A percentile compares a stretch with the other conserved stretches of the same genome.
Conservation (phyloP, 2,113 vertebrate species). For the Dissostichus mawsoni region DNA sequence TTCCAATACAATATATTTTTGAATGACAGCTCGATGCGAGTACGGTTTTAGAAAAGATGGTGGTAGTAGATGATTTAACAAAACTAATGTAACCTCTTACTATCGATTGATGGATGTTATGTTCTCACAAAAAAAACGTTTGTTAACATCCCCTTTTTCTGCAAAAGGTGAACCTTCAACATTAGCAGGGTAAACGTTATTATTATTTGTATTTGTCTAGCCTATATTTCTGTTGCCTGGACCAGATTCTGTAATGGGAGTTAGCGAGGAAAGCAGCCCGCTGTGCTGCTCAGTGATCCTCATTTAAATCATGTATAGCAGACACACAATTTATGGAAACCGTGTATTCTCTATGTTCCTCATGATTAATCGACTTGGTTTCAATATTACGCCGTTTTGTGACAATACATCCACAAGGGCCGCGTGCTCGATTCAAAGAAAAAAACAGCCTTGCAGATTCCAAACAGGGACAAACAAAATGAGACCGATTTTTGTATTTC, state of each 20-base stretch:
- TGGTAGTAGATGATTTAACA: background rate
- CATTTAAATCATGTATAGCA: slow-evolving; percentile 36
- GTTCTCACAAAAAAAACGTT: background rate
- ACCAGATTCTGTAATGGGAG: background rate
- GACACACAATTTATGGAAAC: slow-evolving; percentile 25
- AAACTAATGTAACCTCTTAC: background rate
- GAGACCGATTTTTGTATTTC: background rate
- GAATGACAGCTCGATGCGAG: background rate
- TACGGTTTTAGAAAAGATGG: background rate
- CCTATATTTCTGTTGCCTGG: background rate
- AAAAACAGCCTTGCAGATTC: background rate
- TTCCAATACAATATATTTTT: background rate
- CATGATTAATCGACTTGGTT: slow-evolving; percentile 2
- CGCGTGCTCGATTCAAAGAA: background rate
- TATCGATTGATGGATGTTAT: background rate
- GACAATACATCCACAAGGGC: background rate
- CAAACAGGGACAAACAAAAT: background rate
- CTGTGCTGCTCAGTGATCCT: background rate
- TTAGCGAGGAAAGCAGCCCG: background rate
- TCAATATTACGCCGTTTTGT: background rate
- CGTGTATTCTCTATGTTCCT: slow-evolving; percentile 1
- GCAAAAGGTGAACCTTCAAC: background rate
- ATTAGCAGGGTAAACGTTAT: background rate
- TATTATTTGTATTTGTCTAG: background rate
- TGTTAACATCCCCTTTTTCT: background rate